A percentile compares a stretch with the other conserved stretches of the same genome.
Evolutionary conservation across 2,797 vertebrate genomes (phyloP).

Genomic region (Pangasius macronema): DNA sequence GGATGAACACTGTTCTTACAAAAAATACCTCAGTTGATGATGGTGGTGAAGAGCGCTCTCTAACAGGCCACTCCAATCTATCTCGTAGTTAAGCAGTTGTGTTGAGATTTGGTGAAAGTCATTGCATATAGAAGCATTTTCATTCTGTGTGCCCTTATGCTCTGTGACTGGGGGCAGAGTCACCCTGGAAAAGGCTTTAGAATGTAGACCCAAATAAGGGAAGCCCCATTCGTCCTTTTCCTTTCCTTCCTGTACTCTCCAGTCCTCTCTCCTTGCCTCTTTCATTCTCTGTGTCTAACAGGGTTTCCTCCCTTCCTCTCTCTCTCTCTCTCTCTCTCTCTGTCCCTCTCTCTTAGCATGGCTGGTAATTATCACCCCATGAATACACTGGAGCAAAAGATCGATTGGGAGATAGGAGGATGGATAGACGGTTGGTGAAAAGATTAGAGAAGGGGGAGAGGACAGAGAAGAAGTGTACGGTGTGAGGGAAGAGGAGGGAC

Average conservation of each 20-base stretch:
- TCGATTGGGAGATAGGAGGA: constrained; percentile 42
- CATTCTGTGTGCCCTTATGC: background rate
- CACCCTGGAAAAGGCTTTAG: background rate
- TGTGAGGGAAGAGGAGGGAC: constrained; percentile 42
- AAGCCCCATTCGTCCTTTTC: constrained; percentile 6
- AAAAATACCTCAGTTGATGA: background rate
- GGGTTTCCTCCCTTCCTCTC: constrained; percentile 21
- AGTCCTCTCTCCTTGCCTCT: constrained; percentile 44
- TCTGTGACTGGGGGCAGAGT: background rate
- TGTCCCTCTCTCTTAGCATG: constrained; percentile 3
- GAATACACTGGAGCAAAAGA: constrained; percentile 67
- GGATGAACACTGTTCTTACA: background rate
- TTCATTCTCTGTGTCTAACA: constrained; percentile 27
- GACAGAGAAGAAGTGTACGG: constrained; percentile 19
- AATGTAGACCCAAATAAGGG: background rate
- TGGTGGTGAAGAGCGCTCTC: background rate
- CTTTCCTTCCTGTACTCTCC: constrained; percentile 7
- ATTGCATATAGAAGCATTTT: background rate
- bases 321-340: constrained; percentile 14
- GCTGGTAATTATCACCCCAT: constrained; percentile 72
- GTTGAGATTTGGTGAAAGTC: background rate
- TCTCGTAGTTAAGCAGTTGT: background rate
- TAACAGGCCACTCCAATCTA: background rate
- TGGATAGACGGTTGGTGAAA: constrained; percentile 32
- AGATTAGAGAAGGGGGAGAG: constrained; percentile 1